A percentile compares a stretch with the other conserved stretches of the same genome.
Evolutionary conservation across 1,140 invertebrate species (phyloP).

Genomic region (Saccostrea cuccullata): DNA sequence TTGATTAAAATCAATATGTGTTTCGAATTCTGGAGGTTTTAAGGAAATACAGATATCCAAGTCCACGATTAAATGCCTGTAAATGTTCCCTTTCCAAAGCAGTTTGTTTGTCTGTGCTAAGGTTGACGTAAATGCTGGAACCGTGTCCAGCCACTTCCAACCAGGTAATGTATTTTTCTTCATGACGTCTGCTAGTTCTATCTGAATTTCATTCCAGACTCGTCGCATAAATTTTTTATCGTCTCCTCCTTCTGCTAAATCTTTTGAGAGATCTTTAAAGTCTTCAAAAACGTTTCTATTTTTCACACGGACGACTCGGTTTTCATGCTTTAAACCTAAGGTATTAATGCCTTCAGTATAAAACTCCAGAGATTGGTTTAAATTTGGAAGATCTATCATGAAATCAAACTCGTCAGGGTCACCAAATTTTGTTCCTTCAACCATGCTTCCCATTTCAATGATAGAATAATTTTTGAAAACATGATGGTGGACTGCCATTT

Average conservation of each 20-base stretch:
- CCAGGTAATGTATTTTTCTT: neutral
- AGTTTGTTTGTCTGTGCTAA: neutral
- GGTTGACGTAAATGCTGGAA: neutral
- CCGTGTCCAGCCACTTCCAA: conserved; percentile 30
- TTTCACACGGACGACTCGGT: neutral
- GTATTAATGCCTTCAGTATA: neutral
- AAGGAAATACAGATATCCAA: conserved; percentile 23
- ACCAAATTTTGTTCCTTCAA: neutral
- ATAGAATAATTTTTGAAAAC: neutral
- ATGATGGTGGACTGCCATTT: neutral
- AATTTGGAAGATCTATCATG: neutral
- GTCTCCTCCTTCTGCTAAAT: neutral
- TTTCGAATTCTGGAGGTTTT: conserved; percentile 9
- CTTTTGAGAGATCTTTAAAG: neutral
- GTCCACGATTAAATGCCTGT: neutral
- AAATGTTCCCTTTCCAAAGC: neutral
- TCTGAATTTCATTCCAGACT: neutral
- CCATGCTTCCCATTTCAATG: neutral
- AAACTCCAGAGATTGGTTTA: neutral
- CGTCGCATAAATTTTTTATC: neutral
- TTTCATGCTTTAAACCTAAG: neutral
- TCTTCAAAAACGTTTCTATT: neutral
- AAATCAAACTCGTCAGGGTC: neutral
- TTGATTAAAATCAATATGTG: neutral
- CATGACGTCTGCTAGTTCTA: neutral